Conservation (phyloP, 2,888 invertebrate genomes). For the Syritta pipiens region DNA sequence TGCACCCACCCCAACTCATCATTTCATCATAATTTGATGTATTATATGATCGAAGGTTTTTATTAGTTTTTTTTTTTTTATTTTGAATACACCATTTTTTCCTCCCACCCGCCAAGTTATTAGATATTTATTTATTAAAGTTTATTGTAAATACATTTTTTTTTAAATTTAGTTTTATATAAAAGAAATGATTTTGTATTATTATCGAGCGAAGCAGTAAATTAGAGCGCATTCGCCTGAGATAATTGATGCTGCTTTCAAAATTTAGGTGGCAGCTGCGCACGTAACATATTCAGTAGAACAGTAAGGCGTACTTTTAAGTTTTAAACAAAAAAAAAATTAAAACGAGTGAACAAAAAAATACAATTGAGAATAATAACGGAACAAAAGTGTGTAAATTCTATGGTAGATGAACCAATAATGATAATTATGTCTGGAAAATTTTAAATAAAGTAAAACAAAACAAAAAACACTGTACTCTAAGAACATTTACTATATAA, state of each 20-base stretch:
- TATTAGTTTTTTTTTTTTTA: background rate
- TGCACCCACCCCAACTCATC: too few relatives aligned
- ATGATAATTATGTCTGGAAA: conserved; percentile 49
- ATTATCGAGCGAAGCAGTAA: conserved; percentile 46
- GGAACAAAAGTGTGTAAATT: conserved; percentile 56
- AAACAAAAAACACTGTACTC: conserved; percentile 26
- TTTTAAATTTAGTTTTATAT: conserved; percentile 43
- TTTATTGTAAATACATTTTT: conserved; percentile 57
- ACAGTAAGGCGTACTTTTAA: conserved; percentile 50
- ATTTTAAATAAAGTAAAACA: conserved; percentile 24
- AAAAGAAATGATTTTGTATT: conserved; percentile 38
- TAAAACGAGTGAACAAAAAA: conserved; percentile 58
- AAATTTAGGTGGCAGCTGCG: too few relatives aligned
- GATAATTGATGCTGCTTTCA: too few relatives aligned
- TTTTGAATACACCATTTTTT: background rate
- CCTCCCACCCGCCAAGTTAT: conserved; percentile 55
- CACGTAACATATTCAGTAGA: conserved; percentile 44
- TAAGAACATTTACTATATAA: conserved; percentile 66
- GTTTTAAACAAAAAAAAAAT: too few relatives aligned
- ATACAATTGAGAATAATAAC: conserved; percentile 9
- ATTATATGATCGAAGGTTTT: conserved; percentile 32
- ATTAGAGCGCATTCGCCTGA: conserved; percentile 25
- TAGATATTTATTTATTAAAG: conserved; percentile 67
- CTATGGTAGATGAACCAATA: conserved; percentile 46
- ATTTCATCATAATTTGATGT: too few relatives aligned